phyloP scores from a whole-genome alignment of 2,888 invertebrate species.

The Aplocera efformata region DNA sequence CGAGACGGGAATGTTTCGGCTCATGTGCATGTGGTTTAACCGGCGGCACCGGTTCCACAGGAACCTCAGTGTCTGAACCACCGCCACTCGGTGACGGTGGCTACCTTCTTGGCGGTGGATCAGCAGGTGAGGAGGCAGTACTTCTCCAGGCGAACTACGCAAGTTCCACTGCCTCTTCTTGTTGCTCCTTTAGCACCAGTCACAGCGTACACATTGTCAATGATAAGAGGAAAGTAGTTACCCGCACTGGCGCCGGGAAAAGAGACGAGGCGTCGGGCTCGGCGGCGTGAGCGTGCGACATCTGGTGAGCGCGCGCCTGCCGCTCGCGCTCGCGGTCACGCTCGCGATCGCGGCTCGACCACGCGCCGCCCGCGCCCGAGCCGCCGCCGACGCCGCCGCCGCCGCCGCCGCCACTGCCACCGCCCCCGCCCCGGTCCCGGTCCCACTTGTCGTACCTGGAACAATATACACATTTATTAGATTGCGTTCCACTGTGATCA shows the following conservation, averaged over 20 bases:
- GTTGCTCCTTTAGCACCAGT: too few relatives aligned
- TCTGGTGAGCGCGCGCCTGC: conserved; percentile 88
- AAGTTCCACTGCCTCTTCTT: too few relatives aligned
- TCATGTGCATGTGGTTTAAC: too few relatives aligned
- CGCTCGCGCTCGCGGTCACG: conserved; percentile 89
- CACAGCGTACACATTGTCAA: too few relatives aligned
- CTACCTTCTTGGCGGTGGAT: too few relatives aligned
- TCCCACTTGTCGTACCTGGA: conserved; percentile 78
- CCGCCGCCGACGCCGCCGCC: conserved; percentile 46
- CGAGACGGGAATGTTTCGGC: too few relatives aligned
- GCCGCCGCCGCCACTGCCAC: conserved; percentile 48
- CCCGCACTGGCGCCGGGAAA: conserved; percentile 84
- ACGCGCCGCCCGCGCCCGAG: conserved; percentile 42
- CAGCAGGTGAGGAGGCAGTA: too few relatives aligned
- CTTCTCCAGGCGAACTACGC: too few relatives aligned
- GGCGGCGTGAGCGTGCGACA: conserved; percentile 83
- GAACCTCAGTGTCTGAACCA: too few relatives aligned
- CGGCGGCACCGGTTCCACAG: too few relatives aligned
- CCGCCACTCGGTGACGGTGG: too few relatives aligned
- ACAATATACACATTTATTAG: conserved; percentile 26
- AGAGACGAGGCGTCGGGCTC: conserved; percentile 81
- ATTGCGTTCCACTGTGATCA: not conserved
- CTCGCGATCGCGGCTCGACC: conserved; percentile 60
- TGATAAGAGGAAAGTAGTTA: too few relatives aligned
- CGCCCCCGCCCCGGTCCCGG: conserved; percentile 65